phyloP scores from a whole-genome alignment of 1,140 invertebrate species.

The Drosophila ananassae region DNA sequence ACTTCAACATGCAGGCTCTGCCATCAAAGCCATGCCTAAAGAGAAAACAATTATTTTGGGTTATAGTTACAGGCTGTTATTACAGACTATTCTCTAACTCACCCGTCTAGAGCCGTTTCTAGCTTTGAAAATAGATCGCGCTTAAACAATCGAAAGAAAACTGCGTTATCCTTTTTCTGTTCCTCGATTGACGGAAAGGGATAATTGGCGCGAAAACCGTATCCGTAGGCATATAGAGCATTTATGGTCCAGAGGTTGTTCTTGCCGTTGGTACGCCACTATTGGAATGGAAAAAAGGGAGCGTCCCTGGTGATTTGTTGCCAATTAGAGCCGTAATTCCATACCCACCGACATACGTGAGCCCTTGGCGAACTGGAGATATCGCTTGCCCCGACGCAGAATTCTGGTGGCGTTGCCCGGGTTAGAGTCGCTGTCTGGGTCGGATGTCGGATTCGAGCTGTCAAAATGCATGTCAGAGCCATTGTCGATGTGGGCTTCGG shows the following conservation, averaged over 20 bases:
- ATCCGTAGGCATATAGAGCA: slow-evolving; percentile 85
- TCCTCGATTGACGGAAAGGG: slow-evolving; percentile 84
- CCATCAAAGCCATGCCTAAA: slow-evolving; percentile 86
- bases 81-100: not conserved
- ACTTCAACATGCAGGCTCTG: slow-evolving; percentile 85
- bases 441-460: slow-evolving; percentile 18
- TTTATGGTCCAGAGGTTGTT: slow-evolving; percentile 85
- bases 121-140: slow-evolving; percentile 83
- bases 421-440: slow-evolving; percentile 33
- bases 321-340: slow-evolving; percentile 29
- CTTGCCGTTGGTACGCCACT: slow-evolving; percentile 85
- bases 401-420: slow-evolving; percentile 32
- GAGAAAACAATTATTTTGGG: slow-evolving; percentile 2
- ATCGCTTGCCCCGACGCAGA: slow-evolving; percentile 67
- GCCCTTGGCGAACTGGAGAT: slow-evolving; percentile 63
- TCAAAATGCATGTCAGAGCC: slow-evolving; percentile 60
- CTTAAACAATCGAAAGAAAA: slow-evolving; percentile 72
- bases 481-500: slow-evolving; percentile 18
- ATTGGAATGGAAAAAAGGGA: not conserved
- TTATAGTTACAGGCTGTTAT: too few species aligned
- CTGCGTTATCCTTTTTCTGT: slow-evolving; percentile 50
- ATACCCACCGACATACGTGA: slow-evolving; percentile 74
- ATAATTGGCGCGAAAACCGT: slow-evolving; percentile 86
- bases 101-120: slow-evolving; percentile 84
- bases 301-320: slow-evolving; percentile 17